Base-by-base conservation (phyloP, 2,113 vertebrate genomes). In the Elephantulus edwardii region DNA sequence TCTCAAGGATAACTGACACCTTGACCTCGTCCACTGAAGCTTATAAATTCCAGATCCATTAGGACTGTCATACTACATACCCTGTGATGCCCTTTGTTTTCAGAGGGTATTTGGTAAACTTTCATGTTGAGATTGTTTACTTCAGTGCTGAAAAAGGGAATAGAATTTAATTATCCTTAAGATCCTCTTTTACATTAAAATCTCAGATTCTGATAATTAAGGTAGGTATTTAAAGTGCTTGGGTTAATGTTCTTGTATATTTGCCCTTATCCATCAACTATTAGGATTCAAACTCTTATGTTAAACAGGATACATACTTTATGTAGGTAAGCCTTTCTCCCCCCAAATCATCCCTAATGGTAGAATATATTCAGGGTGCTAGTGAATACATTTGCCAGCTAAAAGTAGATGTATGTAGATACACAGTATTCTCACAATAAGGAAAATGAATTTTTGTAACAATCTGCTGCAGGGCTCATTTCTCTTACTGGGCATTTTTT, bases 301-400 rank as follows among this genome's bases (percentile, higher is more conserved):
- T 58, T 24, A 22, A 46, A 22, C 17, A 78, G 76, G 83, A 75
- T 30, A 60, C 35, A 19, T 7, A 3, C 7, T 70, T 92, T 66
- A 42, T 26, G 14, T 68, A 40, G 28, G 0, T 71, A 62, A 22
- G 22, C 30, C 24, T 52, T 35, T 8, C 50, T 17, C 66, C 46
- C 8, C 30, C 30, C 58, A 30, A 8, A 50, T 93, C 38, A 89
- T 83, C 28, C 44, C n/a, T 74, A 72, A 58, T 42, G 64, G 82
- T 62, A 68, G 30, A 71, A 71, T n/a, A n/a, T 74, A 68, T 91
- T 82, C 48, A 74, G 56, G 84, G 54, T 84, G 50, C 89, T 91
- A 86, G 79, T 91, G 19, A 90, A 77, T 58, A 22, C 9, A 28
- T 81, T 93, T 83, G 40, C 26, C 20, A 52, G 12, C 71, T 70